These are phyloP conservation scores for Petrophora chlorosata DNA, from an alignment of 2,888 invertebrate species.

Conservation along the genomic window DNA sequence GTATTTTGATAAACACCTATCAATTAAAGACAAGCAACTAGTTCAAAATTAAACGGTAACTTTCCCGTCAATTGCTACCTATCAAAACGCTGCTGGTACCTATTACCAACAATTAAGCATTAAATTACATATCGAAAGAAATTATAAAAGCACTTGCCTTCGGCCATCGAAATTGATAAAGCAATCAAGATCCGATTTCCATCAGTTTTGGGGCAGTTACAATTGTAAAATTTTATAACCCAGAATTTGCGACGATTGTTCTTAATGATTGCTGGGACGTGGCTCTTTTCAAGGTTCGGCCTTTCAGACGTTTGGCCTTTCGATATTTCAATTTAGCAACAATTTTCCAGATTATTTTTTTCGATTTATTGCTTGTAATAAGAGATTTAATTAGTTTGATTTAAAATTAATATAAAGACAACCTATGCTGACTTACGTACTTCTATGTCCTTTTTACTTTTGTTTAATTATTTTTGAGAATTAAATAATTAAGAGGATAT, in stretches of 20 bases:
- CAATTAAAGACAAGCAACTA: slow-evolving; percentile 3
- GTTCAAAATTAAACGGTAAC: slow-evolving; percentile 11
- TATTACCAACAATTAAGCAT: slow-evolving; percentile 27
- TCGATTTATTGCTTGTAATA: slow-evolving; percentile 56
- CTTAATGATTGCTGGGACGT: slow-evolving; percentile 50
- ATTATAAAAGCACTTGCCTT: slow-evolving; percentile 21
- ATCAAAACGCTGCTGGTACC: slow-evolving; percentile 15
- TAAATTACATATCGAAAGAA: slow-evolving; percentile 31
- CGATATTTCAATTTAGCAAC: slow-evolving; percentile 32
- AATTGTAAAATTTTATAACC: slow-evolving; percentile 75
- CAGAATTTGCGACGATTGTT: slow-evolving; percentile 65
- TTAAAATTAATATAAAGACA: too few species aligned
- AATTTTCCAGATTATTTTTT: slow-evolving; percentile 52
- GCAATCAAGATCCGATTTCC: slow-evolving; percentile 37
- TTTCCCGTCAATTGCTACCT: slow-evolving; percentile 19
- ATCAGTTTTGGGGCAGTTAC: slow-evolving; percentile 29
- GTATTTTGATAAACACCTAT: neutral
- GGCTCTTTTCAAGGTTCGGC: slow-evolving; percentile 49
- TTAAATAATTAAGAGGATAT: too few species aligned
- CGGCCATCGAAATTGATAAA: slow-evolving; percentile 38
- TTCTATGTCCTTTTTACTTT: too few species aligned
- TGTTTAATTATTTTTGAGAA: too few species aligned
- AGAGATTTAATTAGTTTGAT: slow-evolving; percentile 35
- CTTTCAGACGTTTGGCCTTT: slow-evolving; percentile 37
- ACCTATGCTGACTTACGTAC: too few species aligned